Base-by-base conservation (phyloP, 2,797 vertebrate species). In the Diglossa cyanea region DNA sequence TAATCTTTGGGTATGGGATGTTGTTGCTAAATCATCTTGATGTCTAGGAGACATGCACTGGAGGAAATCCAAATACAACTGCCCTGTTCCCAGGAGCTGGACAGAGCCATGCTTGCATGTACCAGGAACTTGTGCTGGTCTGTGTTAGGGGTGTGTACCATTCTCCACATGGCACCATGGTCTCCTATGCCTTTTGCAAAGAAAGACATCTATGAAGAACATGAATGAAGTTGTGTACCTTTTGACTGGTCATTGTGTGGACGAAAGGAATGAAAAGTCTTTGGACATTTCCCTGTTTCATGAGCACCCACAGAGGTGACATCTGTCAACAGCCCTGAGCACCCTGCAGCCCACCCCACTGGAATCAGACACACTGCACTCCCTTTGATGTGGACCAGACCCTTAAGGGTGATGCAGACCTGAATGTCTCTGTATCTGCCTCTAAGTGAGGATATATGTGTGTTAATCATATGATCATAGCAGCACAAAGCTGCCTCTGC, bases 1-100 rank as follows among this genome's bases (percentile, higher is more conserved):
- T 82, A 92, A 82, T 89, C 90, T 68, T 89, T 87, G 78, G 81
- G 30, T 82, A 93, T 50, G 61, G 50, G 77, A 88, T 75, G 33
- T 39, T 83, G 57, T 86, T 92, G 13, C 37, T 90, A 92, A 94
- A 87, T 90, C 24, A 57, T 62, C 48, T 73, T 60, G 47, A 67
- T 87, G 48, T 76, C 80, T 82, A 63, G 67, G 45, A 95, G 83
- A 76, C 0, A 0, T 87, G n/a, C 33, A 21, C 40, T 77, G 88
- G 53, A 79, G 39, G 35, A 90, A 89, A 67, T 77, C 63, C 86
- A 93, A 51, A 55, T 70, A 42, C 25, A 81, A 35, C 47, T 86
- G 26, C 11, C 40, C 54, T 72, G 31, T 77, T 85, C 42, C 17
- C 14, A 25, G 30, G 37, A 86, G 39, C 31, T 2, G 10, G 67